phyloP scores from a whole-genome alignment of 2,797 vertebrate species.

The Acropternis orthonyx region DNA sequence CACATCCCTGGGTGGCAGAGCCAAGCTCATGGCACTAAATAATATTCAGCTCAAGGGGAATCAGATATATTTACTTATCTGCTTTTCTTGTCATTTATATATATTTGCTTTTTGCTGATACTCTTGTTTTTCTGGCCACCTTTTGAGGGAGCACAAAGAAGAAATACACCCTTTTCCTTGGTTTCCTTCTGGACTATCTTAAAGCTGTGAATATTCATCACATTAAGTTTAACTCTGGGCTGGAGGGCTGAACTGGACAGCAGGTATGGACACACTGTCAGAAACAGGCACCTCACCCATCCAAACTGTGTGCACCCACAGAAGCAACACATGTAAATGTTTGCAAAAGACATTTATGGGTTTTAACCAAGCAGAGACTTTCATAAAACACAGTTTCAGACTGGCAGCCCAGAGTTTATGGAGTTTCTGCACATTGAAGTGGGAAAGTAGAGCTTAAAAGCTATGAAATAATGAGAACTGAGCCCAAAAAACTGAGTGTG shows the following conservation, averaged over 20 bases:
- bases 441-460: neutral
- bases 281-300: neutral
- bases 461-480: neutral
- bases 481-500: neutral
- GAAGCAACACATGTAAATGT: neutral
- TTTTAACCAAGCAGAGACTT: neutral
- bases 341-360: neutral
- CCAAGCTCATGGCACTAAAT: neutral
- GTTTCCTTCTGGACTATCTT: neutral
- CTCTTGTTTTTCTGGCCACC: neutral
- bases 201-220: neutral
- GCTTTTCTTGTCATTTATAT: neutral
- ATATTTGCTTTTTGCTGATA: neutral
- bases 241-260: neutral
- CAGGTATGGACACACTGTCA: neutral
- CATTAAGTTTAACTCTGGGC: neutral
- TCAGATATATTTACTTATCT: neutral
- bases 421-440: neutral
- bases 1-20: neutral
- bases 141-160: neutral
- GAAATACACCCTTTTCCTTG: neutral
- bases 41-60: neutral
- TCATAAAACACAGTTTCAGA: neutral
- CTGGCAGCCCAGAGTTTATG: neutral
- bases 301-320: neutral